Conservation (phyloP, 2,113 vertebrate species). For the Gymnarchus niloticus region DNA sequence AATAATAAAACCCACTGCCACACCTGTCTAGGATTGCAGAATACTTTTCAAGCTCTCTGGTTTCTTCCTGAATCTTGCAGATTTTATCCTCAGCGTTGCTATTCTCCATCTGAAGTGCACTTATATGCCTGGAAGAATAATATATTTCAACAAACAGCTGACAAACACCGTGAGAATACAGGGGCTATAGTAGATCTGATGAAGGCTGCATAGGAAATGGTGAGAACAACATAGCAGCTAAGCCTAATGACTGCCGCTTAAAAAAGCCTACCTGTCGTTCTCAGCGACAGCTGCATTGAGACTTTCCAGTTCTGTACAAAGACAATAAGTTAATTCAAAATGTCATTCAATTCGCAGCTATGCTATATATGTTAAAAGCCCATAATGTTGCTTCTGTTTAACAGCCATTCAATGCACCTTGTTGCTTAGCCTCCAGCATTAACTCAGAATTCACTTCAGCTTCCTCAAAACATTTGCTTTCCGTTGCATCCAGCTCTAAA, state of each 20-base stretch:
- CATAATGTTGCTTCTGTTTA: not conserved
- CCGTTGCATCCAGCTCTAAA: slow-evolving; percentile 52
- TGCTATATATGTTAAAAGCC: not conserved
- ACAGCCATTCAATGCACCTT: slow-evolving; percentile 43
- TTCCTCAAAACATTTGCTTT: slow-evolving; percentile 41
- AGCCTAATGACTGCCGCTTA: too few species aligned
- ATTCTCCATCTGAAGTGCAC: slow-evolving; percentile 49
- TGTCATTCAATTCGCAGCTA: not conserved
- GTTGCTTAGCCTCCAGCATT: slow-evolving; percentile 44
- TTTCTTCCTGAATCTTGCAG: slow-evolving; percentile 44
- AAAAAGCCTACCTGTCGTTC: slow-evolving; percentile 49
- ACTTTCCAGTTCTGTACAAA: slow-evolving; percentile 43
- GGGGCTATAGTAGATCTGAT: too few species aligned
- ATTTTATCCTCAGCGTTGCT: slow-evolving; percentile 42
- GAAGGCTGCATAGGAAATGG: too few species aligned
- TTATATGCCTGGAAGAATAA: slow-evolving; percentile 44
- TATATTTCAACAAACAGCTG: not conserved
- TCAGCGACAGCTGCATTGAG: slow-evolving; percentile 41
- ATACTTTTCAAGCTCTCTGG: slow-evolving; percentile 41
- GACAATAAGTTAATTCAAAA: not conserved
- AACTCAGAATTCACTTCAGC: slow-evolving; percentile 9
- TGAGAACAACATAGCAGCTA: too few species aligned
- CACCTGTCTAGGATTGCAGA: slow-evolving; percentile 44
- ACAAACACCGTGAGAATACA: not conserved
- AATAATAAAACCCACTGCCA: slow-evolving; percentile 11